Conservation (phyloP, 2,113 vertebrate species). For the Parus major region DNA sequence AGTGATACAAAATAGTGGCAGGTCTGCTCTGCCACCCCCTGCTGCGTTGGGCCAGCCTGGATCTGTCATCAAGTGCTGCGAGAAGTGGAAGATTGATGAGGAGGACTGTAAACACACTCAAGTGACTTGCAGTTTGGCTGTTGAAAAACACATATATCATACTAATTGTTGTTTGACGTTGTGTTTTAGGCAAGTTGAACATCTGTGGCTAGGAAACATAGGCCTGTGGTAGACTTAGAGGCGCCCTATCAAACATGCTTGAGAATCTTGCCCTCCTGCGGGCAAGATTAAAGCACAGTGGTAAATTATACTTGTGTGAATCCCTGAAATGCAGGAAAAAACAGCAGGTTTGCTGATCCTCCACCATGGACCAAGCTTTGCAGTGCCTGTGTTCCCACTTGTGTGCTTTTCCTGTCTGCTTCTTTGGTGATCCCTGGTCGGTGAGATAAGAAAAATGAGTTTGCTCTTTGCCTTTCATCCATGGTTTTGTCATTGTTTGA, state of each 20-base stretch:
- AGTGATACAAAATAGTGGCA: neutral
- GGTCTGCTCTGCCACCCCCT: neutral
- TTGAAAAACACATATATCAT: neutral
- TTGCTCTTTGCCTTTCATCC: neutral
- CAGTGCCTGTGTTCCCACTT: neutral
- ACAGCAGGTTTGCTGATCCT: neutral
- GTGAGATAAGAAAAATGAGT: neutral
- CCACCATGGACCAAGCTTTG: neutral
- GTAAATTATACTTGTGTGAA: neutral
- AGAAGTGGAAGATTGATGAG: neutral
- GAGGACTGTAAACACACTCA: neutral
- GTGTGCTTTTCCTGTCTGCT: neutral
- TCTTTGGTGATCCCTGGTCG: neutral
- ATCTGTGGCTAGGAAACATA: neutral
- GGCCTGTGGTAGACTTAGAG: neutral
- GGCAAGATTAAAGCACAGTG: neutral
- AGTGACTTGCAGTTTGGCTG: neutral
- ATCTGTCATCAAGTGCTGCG: neutral
- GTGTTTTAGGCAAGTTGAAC: neutral
- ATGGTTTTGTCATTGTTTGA: neutral
- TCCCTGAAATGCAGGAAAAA: neutral
- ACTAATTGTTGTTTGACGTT: neutral
- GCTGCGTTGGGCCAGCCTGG: neutral
- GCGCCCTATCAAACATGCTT: neutral
- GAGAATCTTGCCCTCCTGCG: neutral